Conservation (phyloP, 2,797 vertebrate genomes). For the Gymnopithys bicolor region DNA sequence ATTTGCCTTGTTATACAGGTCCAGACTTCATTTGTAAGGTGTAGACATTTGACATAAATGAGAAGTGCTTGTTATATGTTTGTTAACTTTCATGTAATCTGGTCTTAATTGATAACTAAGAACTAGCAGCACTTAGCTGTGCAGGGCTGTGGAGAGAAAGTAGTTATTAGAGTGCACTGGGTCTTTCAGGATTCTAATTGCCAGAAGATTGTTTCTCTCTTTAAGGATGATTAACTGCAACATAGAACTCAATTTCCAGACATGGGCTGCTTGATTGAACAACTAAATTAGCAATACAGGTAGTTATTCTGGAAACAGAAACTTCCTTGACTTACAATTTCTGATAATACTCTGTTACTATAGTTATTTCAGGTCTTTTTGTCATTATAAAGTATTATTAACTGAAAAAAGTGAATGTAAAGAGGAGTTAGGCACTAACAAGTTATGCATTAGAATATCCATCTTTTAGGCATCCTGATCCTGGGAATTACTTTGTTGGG, state of each 20-base stretch:
- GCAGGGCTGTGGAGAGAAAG: background rate
- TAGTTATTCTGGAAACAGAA: background rate
- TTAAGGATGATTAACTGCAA: conserved; percentile 25
- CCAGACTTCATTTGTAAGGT: background rate
- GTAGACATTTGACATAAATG: background rate
- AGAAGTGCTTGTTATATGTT: background rate
- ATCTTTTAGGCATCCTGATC: background rate
- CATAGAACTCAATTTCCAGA: conserved; percentile 20
- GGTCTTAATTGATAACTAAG: background rate
- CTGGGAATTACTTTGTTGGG: background rate
- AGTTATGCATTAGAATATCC: background rate
- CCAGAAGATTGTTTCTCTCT: conserved; percentile 11
- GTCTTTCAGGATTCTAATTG: conserved; percentile 12
- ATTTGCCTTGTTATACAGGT: background rate
- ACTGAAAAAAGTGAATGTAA: background rate
- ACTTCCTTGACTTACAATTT: background rate
- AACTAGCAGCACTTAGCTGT: background rate
- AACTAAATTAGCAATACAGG: background rate
- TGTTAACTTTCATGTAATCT: background rate
- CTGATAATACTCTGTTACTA: background rate
- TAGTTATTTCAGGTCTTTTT: background rate
- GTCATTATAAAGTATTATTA: background rate
- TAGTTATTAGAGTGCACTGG: background rate
- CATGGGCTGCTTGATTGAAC: background rate
- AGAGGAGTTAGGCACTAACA: background rate